Evolutionary conservation across 2,888 invertebrate species (phyloP).

Genomic region (Oligia fasciuncula): DNA sequence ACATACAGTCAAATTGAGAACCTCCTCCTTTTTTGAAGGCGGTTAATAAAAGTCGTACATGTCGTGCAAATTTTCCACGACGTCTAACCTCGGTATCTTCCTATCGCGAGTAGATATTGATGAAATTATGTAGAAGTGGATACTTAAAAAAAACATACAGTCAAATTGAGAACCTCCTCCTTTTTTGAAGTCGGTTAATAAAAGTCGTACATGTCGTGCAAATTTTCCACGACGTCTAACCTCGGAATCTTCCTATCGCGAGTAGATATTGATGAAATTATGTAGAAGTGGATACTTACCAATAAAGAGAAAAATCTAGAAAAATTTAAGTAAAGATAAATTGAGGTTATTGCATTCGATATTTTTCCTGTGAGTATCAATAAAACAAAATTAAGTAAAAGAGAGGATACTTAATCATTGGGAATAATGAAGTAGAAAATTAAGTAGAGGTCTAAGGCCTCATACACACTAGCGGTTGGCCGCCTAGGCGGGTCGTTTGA

Average conservation of each 20-base stretch:
- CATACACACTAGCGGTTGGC: neutral
- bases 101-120: too few species aligned
- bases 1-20: too few species aligned
- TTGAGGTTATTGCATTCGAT: neutral
- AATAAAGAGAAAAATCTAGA: neutral
- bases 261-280: neutral
- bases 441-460: neutral
- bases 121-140: too few species aligned
- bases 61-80: too few species aligned
- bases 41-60: too few species aligned
- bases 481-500: neutral
- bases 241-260: neutral
- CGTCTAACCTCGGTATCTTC: too few species aligned
- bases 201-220: neutral
- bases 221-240: neutral
- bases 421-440: neutral
- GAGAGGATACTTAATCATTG: neutral
- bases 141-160: too few species aligned
- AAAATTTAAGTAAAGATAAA: neutral
- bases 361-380: neutral
- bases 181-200: neutral
- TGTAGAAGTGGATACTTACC: neutral
- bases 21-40: too few species aligned
- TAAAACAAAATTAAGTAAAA: neutral
- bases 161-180: too few species aligned